phyloP scores from a whole-genome alignment of 2,888 invertebrate genomes.

The Diaphora mendica region DNA sequence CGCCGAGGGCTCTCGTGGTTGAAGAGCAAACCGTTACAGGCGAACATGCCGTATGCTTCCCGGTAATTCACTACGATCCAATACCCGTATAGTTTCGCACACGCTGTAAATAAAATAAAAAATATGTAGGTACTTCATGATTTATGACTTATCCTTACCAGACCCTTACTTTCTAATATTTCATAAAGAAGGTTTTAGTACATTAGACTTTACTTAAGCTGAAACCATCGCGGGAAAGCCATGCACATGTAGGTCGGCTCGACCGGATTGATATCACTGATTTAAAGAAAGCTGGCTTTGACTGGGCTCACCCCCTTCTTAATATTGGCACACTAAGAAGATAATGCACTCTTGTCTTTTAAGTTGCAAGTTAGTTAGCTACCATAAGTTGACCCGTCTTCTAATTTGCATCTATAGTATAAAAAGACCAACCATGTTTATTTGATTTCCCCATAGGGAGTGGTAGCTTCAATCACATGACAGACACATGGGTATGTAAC shows the following conservation, averaged over 20 bases:
- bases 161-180: background rate
- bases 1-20: slow-evolving; percentile 98
- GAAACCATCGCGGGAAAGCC: background rate
- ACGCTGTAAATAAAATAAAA: slow-evolving; percentile 86
- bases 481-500: too few relatives aligned
- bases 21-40: slow-evolving; percentile 98
- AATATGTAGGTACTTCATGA: background rate
- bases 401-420: too few relatives aligned
- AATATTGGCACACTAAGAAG: too few relatives aligned
- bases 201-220: background rate
- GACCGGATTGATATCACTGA: background rate
- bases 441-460: too few relatives aligned
- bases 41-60: slow-evolving; percentile 97
- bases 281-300: background rate
- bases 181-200: background rate
- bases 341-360: too few relatives aligned
- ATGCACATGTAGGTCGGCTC: background rate
- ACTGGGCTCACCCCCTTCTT: too few relatives aligned
- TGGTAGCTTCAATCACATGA: too few relatives aligned
- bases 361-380: too few relatives aligned
- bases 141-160: background rate
- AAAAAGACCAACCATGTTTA: too few relatives aligned
- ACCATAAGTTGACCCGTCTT: too few relatives aligned
- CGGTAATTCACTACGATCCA: slow-evolving; percentile 99
- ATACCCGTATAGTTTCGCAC: slow-evolving; percentile 97